phyloP scores from a whole-genome alignment of 2,797 vertebrate genomes.

The Lycodopsis pacificus region DNA sequence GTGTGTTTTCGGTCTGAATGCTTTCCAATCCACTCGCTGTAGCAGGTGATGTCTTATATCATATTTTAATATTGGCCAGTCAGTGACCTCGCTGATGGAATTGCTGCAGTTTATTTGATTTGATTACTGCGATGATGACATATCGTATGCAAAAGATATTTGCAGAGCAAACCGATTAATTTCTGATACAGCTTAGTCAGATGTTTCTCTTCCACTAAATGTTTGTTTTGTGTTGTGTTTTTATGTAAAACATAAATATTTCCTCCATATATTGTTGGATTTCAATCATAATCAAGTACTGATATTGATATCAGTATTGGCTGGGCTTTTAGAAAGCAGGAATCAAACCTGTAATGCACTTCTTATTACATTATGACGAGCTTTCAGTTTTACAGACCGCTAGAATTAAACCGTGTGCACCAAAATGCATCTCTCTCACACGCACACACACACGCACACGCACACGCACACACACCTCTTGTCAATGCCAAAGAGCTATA shows the following conservation, averaged over 20 bases:
- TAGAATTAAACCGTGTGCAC: background rate
- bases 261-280: background rate
- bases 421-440: background rate
- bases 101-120: background rate
- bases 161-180: background rate
- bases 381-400: slow-evolving; percentile 7
- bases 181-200: background rate
- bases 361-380: background rate
- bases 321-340: slow-evolving; percentile 4
- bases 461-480: background rate
- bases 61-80: background rate
- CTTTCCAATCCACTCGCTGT: background rate
- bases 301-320: background rate
- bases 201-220: background rate
- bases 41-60: background rate
- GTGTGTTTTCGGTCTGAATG: background rate
- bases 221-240: background rate
- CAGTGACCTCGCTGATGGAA: background rate
- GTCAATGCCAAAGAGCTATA: background rate
- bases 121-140: background rate
- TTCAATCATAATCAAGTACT: background rate
- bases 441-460: background rate
- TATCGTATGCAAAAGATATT: background rate
- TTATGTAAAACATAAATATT: background rate
- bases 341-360: background rate